These are phyloP conservation scores for Periparus ater DNA, from an alignment of 2,797 vertebrate genomes.

Conservation along the genomic window DNA sequence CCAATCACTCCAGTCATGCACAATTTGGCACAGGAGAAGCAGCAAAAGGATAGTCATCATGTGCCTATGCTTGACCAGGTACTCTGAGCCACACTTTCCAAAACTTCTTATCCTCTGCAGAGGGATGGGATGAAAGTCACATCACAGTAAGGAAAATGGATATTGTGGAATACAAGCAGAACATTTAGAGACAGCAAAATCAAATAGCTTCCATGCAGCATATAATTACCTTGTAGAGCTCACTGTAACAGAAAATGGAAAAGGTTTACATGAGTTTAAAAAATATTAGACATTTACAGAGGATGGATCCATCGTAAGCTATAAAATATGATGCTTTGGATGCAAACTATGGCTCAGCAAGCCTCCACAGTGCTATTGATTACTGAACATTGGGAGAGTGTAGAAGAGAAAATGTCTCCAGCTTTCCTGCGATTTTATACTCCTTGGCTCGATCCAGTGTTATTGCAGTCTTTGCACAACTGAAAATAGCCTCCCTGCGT, in stretches of 20 bases:
- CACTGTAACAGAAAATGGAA: background rate
- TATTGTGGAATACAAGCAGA: background rate
- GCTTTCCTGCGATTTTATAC: background rate
- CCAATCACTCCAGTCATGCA: background rate
- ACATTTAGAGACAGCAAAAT: background rate
- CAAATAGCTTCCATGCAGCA: background rate
- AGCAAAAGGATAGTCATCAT: background rate
- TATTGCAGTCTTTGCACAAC: background rate
- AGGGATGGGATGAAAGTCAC: background rate
- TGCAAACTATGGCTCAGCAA: background rate
- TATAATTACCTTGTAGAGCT: background rate
- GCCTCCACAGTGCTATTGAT: background rate
- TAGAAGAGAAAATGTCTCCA: background rate
- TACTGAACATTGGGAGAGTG: background rate
- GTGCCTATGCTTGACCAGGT: background rate
- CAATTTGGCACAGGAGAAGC: background rate
- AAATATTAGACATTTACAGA: background rate
- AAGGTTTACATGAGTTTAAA: background rate
- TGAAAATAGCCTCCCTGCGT: background rate
- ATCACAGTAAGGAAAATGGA: background rate
- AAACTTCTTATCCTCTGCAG: background rate
- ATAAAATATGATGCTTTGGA: background rate
- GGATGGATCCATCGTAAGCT: background rate
- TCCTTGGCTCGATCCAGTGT: background rate
- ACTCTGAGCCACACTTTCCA: accelerated